Evolutionary conservation across 2,888 invertebrate species (phyloP).

Genomic region (Xestia xanthographa): DNA sequence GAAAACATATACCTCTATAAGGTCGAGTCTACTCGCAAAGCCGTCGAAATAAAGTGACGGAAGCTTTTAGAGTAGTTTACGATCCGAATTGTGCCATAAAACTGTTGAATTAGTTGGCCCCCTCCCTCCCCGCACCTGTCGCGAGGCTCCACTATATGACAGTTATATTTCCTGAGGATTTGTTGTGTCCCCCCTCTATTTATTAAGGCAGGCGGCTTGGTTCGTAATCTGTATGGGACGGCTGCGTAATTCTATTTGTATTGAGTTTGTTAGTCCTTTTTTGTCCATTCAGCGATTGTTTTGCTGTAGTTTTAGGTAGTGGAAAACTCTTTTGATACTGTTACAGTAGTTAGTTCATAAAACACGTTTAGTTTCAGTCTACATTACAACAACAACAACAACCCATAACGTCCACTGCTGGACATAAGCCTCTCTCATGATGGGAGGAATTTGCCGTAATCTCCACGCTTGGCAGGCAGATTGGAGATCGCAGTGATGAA

Average conservation of each 20-base stretch:
- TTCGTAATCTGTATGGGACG: slow-evolving; percentile 39
- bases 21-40: slow-evolving; percentile 40
- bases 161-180: slow-evolving; percentile 59
- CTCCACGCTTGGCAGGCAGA: too few relatives aligned
- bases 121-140: slow-evolving; percentile 27
- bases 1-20: slow-evolving; percentile 26
- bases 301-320: slow-evolving; percentile 1
- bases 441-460: too few relatives aligned
- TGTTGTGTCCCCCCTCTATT: slow-evolving; percentile 40
- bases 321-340: slow-evolving; percentile 4
- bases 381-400: too few relatives aligned
- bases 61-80: slow-evolving; percentile 66
- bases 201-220: slow-evolving; percentile 38
- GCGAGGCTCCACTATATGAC: slow-evolving; percentile 52
- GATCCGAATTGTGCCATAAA: slow-evolving; percentile 61
- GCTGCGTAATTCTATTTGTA: slow-evolving; percentile 45
- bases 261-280: slow-evolving; percentile 13
- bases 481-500: too few relatives aligned
- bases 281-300: slow-evolving; percentile 21
- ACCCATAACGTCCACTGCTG: too few relatives aligned
- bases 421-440: too few relatives aligned
- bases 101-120: slow-evolving; percentile 62
- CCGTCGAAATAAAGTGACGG: slow-evolving; percentile 62
- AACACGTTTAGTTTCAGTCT: background rate
- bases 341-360: background rate